Base-by-base conservation (phyloP, 2,797 vertebrate genomes). In the Paratrypauchen microcephalus region DNA sequence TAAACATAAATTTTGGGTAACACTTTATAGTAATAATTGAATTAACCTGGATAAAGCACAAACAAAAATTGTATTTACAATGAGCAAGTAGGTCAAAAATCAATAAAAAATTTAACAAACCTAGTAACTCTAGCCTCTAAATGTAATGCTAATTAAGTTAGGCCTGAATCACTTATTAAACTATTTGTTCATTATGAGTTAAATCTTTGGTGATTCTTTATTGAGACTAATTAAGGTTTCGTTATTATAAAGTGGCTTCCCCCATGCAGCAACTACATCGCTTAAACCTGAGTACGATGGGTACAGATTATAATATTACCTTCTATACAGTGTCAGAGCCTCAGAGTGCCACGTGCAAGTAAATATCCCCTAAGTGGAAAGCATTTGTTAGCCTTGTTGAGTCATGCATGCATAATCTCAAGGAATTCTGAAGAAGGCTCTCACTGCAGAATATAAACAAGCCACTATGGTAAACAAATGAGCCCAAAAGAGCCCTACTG, bases 321-420 rank as follows among this genome's bases (percentile, higher is more conserved):
- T 15, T 5, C 30, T n/a, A 19, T 11, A 21, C 32, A 21, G 32
- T 23, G 59, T 61, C 59, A 61, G 5, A 39, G 19, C 12, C n/a
- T 41, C 36, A 8, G 12, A 62, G 60, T 16, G n/a, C 32, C 16
- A 12, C 23, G 60, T 11, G 36, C n/a, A 62, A 41, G 41, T 62
- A 41, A 62, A 62, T 41, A 62, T 62, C n/a, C n/a, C 36, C 60
- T 11, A 3, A 41, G 60, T 41, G 60, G 32, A 62, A 41, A 23
- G 6, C 36, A 41, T 36, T 23, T 62, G 32, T 41, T 57, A 41
- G 24, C 60, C 32, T 62, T 41, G 59, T 61, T 41, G 32, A 62
- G 32, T 39, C n/a, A 15, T 41, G 60, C 60, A 15, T 41, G n/a
- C 36, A 62, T 62, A 23, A 62, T 62, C n/a, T 21, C 7, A 32